phyloP scores from a whole-genome alignment of 1,140 invertebrate species.

The Zeugodacus cucurbitae region DNA sequence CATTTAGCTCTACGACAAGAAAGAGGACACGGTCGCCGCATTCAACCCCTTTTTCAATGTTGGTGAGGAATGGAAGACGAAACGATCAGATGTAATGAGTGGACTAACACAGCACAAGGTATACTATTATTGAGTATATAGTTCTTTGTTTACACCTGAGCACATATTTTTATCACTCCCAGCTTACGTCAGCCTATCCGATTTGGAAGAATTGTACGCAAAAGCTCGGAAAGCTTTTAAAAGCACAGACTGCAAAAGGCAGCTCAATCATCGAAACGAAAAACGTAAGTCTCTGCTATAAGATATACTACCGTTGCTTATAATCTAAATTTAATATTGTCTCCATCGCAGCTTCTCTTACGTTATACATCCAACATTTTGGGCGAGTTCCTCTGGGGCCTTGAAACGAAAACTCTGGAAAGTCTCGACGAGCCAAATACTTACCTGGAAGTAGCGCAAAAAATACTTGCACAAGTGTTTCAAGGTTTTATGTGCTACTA shows the following conservation, averaged over 20 bases:
- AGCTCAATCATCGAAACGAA: constrained; percentile 49
- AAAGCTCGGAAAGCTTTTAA: constrained; percentile 46
- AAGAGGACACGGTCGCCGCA: constrained; percentile 64
- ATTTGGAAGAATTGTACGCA: constrained; percentile 57
- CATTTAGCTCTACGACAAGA: constrained; percentile 50
- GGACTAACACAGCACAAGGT: constrained; percentile 67
- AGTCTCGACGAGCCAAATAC: constrained; percentile 45
- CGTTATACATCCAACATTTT: constrained; percentile 68
- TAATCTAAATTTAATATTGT: background rate
- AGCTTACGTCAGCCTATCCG: constrained; percentile 51
- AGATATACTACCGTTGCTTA: background rate
- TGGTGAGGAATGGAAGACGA: constrained; percentile 69
- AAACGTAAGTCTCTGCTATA: constrained; percentile 49
- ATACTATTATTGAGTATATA: background rate
- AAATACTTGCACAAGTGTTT: constrained; percentile 53
- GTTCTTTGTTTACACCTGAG: background rate
- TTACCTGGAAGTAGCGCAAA: constrained; percentile 52
- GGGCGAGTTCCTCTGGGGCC: constrained; percentile 67
- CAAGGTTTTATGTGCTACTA: constrained; percentile 51
- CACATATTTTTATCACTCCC: background rate
- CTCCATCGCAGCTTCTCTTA: constrained; percentile 52
- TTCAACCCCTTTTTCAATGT: constrained; percentile 66
- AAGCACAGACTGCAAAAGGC: background rate
- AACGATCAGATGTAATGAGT: constrained; percentile 68
- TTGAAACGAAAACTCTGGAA: constrained; percentile 63